A percentile compares a stretch with the other conserved stretches of the same genome.
These are phyloP conservation scores for Gorilla gorilla DNA, from an alignment of 2,113 vertebrate species.

Conservation along the genomic window DNA sequence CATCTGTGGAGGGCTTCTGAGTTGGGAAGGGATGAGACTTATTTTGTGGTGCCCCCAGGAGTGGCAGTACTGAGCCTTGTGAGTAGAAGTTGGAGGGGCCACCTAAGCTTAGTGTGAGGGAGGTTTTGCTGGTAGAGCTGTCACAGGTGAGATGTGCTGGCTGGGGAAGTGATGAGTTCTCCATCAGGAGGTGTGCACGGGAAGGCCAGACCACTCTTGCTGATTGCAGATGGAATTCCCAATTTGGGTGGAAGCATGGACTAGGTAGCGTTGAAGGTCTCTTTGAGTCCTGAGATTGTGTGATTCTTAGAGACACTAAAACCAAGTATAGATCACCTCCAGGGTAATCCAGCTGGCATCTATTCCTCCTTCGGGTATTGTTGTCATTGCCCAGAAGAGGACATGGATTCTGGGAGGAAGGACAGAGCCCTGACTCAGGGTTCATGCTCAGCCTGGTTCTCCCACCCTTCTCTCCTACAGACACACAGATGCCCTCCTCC, in stretches of 20 bases:
- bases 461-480: neutral
- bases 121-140: neutral
- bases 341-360: neutral
- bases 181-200: accelerated
- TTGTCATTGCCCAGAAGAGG: neutral
- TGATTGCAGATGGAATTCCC: neutral
- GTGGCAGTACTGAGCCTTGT: neutral
- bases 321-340: neutral
- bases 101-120: no score
- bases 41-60: neutral
- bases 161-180: neutral
- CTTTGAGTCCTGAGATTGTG: neutral
- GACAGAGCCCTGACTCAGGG: neutral
- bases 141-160: no score
- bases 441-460: neutral
- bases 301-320: neutral
- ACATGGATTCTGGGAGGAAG: neutral
- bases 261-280: neutral
- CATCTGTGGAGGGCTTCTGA: neutral
- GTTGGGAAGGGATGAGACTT: neutral
- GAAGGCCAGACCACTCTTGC: neutral
- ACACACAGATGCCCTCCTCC: neutral
- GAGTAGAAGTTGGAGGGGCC: neutral
- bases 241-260: neutral
- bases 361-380: neutral